phyloP scores from a whole-genome alignment of 2,888 invertebrate species.

The Oxytorus armatus region DNA sequence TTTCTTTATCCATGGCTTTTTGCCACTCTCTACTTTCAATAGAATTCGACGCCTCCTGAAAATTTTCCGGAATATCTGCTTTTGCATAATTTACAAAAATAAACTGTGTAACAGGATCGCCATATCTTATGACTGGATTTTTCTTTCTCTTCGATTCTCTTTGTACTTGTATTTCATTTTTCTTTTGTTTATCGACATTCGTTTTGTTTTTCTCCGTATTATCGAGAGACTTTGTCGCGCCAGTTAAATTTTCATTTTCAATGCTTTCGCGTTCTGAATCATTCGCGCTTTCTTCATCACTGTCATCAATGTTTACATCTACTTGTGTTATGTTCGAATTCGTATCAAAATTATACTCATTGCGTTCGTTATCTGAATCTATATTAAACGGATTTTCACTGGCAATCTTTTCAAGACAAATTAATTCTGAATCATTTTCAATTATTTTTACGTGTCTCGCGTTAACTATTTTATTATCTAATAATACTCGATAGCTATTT shows the following conservation, averaged over 20 bases:
- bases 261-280: constrained; percentile 1
- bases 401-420: constrained; percentile 5
- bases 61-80: constrained; percentile 16
- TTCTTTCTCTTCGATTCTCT: constrained; percentile 14
- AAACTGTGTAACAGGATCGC: background rate
- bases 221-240: too few species aligned
- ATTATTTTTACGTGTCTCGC: constrained; percentile 66
- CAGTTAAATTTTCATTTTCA: too few species aligned
- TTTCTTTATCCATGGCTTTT: constrained; percentile 20
- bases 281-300: background rate
- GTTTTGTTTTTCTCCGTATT: too few species aligned
- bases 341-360: too few species aligned
- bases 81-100: constrained; percentile 25
- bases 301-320: background rate
- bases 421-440: constrained; percentile 38
- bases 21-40: constrained; percentile 7
- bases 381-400: background rate
- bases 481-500: constrained; percentile 52
- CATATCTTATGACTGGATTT: constrained; percentile 21
- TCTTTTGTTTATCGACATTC: too few species aligned
- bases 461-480: constrained; percentile 54
- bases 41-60: constrained; percentile 19
- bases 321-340: too few species aligned
- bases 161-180: background rate
- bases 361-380: background rate